phyloP scores from a whole-genome alignment of 2,113 vertebrate genomes.

The Amblyornis subalaris region DNA sequence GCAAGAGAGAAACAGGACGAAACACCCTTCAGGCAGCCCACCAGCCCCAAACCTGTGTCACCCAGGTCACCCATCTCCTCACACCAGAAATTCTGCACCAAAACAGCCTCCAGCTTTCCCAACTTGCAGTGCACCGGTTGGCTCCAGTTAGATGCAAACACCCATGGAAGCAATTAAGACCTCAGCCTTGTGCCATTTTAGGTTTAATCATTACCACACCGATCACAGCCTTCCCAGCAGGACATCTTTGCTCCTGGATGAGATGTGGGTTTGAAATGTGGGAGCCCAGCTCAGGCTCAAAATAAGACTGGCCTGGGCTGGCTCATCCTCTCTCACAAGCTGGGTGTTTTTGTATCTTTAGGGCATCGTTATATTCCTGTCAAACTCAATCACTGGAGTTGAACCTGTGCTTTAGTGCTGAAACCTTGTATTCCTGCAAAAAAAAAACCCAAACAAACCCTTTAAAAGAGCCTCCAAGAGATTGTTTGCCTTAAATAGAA shows the following conservation, averaged over 20 bases:
- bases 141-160: neutral
- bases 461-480: neutral
- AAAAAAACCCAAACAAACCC: fast-evolving
- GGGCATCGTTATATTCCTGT: neutral
- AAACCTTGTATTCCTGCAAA: neutral
- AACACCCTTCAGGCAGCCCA: neutral
- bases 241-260: neutral
- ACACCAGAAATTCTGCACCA: neutral
- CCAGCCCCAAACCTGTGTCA: neutral
- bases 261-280: fast-evolving
- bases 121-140: neutral
- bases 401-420: neutral
- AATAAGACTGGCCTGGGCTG: neutral
- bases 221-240: neutral
- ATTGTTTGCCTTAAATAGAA: neutral
- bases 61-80: neutral
- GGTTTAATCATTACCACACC: fast-evolving
- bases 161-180: neutral
- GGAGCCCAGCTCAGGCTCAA: neutral
- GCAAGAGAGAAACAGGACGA: neutral
- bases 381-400: neutral
- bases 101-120: neutral
- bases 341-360: neutral
- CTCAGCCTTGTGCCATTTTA: fast-evolving
- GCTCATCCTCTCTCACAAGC: neutral